Evolutionary conservation across 1,140 invertebrate genomes (phyloP).

Genomic region (Drosophila elegans): DNA sequence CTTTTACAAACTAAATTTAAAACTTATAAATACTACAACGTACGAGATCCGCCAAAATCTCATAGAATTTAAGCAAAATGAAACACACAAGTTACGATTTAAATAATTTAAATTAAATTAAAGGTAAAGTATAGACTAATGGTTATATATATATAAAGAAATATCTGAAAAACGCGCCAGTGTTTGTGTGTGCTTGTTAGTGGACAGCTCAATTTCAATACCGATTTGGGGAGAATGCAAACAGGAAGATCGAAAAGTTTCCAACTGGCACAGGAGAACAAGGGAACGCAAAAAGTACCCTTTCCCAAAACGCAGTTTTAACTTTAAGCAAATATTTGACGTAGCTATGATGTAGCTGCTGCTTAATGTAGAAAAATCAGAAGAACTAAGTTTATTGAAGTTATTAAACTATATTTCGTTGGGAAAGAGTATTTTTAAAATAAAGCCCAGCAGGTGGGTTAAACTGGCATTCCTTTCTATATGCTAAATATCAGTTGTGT

Average conservation of each 20-base stretch:
- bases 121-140: constrained; percentile 30
- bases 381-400: constrained; percentile 14
- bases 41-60: constrained; percentile 81
- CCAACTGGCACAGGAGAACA: constrained; percentile 42
- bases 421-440: constrained; percentile 55
- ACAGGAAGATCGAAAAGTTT: constrained; percentile 43
- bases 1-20: constrained; percentile 74
- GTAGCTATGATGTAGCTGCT: neutral
- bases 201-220: constrained; percentile 29
- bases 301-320: constrained; percentile 12
- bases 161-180: constrained; percentile 47
- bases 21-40: constrained; percentile 83
- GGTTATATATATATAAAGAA: constrained; percentile 38
- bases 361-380: constrained; percentile 50
- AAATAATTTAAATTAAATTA: constrained; percentile 76
- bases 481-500: constrained; percentile 48
- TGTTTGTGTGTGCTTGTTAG: constrained; percentile 35
- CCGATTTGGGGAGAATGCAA: constrained; percentile 35
- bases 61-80: constrained; percentile 72
- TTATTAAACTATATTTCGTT: constrained; percentile 16
- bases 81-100: constrained; percentile 66
- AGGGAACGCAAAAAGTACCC: constrained; percentile 28
- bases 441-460: constrained; percentile 50
- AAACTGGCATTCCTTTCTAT: constrained; percentile 33
- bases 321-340: neutral